Evolutionary conservation across 2,797 vertebrate genomes (phyloP), one percentile per base, ranked within the genome.

Genomic region (Acanthiza pusilla): DNA sequence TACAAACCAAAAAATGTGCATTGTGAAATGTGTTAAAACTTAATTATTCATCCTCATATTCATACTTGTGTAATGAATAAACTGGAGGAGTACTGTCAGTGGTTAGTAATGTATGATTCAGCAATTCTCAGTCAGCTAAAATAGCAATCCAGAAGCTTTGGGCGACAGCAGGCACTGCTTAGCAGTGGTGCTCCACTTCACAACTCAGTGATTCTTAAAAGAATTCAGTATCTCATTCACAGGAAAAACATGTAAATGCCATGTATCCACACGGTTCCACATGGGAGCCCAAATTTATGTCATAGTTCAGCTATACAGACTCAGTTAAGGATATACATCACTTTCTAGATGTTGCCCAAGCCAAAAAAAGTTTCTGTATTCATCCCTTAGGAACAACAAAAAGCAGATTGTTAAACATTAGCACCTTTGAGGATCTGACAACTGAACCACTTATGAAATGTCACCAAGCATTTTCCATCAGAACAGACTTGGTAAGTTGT

Each of bases 101-200:
- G 23, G 19, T 85, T 60, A 61, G 42, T n/a, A 89, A 58, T 8
- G 19, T 14, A 19, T 47, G 70, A 80, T 58, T 77, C 75, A 74
- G 75, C 47, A 54, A 42, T 32, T 54, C 27, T 71, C 47, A 50
- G 0, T 71, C 73, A 42, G 53, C 38, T 66, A 18, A 63, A 51
- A 45, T 7, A 80, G 19, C 29, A 67, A 50, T 19, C 19, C 77
- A 76, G 48, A 66, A 74, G 14, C 6, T 5, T 30, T 40, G 54
- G n/a, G 32, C 0, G 0, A 32, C 1, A 3, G 73, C 3, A 8
- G 5, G 36, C 21, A 16, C 11, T 61, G 50, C 53, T 63, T 38
- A 58, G 25, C 43, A 51, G 30, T 1, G 0, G 16, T 25, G 16
- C 23, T 71, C 38, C 0, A 0, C 36, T 84, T 38, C 36, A 23